phyloP scores from a whole-genome alignment of 2,888 invertebrate genomes.

The Hybos culiciformis region DNA sequence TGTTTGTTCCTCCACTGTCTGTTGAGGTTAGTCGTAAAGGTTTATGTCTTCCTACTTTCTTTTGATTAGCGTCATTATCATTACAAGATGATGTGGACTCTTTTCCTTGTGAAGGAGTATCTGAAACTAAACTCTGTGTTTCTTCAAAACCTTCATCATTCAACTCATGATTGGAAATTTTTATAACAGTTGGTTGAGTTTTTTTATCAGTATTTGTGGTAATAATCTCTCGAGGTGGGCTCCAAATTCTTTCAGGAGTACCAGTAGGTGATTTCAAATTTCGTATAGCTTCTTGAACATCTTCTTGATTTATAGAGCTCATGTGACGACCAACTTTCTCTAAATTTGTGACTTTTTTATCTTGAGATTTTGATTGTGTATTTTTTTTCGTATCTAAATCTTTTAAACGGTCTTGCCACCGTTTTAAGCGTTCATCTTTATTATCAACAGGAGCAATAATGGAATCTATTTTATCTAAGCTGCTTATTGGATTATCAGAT shows the following conservation, averaged over 20 bases:
- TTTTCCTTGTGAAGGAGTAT: constrained; percentile 67
- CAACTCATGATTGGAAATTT: constrained; percentile 41
- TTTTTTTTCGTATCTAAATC: constrained; percentile 32
- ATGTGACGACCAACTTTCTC: constrained; percentile 46
- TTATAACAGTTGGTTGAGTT: constrained; percentile 19
- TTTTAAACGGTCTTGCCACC: constrained; percentile 59
- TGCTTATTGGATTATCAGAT: constrained; percentile 12
- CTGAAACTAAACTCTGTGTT: constrained; percentile 75
- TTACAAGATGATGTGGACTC: constrained; percentile 59
- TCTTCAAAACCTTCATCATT: constrained; percentile 87
- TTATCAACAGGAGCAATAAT: constrained; percentile 30
- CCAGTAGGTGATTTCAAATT: constrained; percentile 50
- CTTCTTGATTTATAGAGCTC: constrained; percentile 56
- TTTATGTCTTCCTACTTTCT: constrained; percentile 11
- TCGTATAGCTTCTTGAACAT: constrained; percentile 53
- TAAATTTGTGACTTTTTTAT: constrained; percentile 26
- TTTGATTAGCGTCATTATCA: constrained; percentile 39
- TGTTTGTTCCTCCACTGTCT: constrained; percentile 37
- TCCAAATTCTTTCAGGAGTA: constrained; percentile 46
- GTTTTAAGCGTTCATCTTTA: constrained; percentile 46
- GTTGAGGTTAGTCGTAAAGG: constrained; percentile 20
- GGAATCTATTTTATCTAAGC: constrained; percentile 11
- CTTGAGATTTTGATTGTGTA: constrained; percentile 31
- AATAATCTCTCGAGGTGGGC: constrained; percentile 33
- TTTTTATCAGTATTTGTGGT: constrained; percentile 12